These are phyloP conservation scores for Pseudochromis fuscus DNA, from an alignment of 2,797 vertebrate species.

Conservation along the genomic window DNA sequence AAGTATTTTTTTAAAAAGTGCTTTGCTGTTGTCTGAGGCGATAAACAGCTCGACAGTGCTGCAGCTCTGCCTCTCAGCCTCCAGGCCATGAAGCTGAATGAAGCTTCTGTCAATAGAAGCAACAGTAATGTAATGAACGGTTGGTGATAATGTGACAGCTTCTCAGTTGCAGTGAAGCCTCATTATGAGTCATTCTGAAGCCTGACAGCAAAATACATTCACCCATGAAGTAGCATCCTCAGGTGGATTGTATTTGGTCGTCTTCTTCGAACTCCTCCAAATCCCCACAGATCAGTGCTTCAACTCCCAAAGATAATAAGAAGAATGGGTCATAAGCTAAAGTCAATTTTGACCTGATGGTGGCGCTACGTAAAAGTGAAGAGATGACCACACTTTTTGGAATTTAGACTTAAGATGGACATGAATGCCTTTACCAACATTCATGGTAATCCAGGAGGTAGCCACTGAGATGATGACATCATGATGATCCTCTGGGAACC, in stretches of 20 bases:
- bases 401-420: not conserved
- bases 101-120: constrained; percentile 32
- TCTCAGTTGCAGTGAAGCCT: not conserved
- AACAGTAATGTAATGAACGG: not conserved
- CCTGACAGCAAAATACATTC: not conserved
- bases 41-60: constrained; percentile 15
- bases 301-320: too few species aligned
- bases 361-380: not conserved
- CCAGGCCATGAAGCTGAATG: constrained; percentile 12
- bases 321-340: too few species aligned
- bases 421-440: not conserved
- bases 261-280: too few species aligned
- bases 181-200: not conserved
- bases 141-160: not conserved
- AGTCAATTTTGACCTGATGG: not conserved
- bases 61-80: constrained; percentile 15
- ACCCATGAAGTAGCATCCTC: not conserved
- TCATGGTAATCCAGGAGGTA: not conserved
- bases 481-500: not conserved
- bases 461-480: fast-evolving
- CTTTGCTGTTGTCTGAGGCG: not conserved
- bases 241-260: not conserved
- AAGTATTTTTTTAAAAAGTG: not conserved
- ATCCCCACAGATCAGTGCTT: too few species aligned
- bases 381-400: not conserved